Conservation (phyloP, 2,888 invertebrate genomes). For the Laspeyria flexula region DNA sequence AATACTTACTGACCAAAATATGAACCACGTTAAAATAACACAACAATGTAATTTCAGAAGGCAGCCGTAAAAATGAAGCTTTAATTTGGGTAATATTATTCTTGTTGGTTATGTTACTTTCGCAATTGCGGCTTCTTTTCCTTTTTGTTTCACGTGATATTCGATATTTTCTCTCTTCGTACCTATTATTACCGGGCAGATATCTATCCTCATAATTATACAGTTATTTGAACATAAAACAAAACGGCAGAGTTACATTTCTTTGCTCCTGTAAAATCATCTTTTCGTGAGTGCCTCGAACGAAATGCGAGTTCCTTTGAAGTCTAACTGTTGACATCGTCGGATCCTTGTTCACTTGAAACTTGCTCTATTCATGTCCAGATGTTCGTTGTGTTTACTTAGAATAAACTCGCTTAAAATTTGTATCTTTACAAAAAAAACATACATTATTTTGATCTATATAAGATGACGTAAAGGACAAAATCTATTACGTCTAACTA, state of each 20-base stretch:
- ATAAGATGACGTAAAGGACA: too few relatives aligned
- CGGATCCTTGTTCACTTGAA: slow-evolving; percentile 54
- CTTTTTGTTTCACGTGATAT: slow-evolving; percentile 4
- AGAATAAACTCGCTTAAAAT: slow-evolving; percentile 18
- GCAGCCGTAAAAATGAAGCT: slow-evolving; percentile 28
- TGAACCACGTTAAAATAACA: slow-evolving; percentile 21
- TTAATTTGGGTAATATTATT: slow-evolving; percentile 29
- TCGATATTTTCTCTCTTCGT: slow-evolving; percentile 3
- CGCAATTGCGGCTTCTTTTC: slow-evolving; percentile 15
- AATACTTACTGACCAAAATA: slow-evolving; percentile 48
- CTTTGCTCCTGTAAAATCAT: slow-evolving; percentile 16
- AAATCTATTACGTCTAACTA: neutral
- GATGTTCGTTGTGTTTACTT: slow-evolving; percentile 39
- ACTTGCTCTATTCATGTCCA: slow-evolving; percentile 55
- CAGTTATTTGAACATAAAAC: neutral
- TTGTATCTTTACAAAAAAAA: neutral
- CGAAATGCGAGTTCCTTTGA: slow-evolving; percentile 51
- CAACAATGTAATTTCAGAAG: slow-evolving; percentile 22
- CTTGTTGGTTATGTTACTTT: slow-evolving; percentile 6
- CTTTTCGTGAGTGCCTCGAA: slow-evolving; percentile 28
- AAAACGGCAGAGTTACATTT: slow-evolving; percentile 13
- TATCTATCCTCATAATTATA: slow-evolving; percentile 3
- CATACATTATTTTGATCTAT: neutral
- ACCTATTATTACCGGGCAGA: neutral
- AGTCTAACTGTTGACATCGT: slow-evolving; percentile 56